A percentile compares a stretch with the other conserved stretches of the same genome.
phyloP scores from a whole-genome alignment of 2,888 invertebrate genomes.

The Malthinus flaveolus region DNA sequence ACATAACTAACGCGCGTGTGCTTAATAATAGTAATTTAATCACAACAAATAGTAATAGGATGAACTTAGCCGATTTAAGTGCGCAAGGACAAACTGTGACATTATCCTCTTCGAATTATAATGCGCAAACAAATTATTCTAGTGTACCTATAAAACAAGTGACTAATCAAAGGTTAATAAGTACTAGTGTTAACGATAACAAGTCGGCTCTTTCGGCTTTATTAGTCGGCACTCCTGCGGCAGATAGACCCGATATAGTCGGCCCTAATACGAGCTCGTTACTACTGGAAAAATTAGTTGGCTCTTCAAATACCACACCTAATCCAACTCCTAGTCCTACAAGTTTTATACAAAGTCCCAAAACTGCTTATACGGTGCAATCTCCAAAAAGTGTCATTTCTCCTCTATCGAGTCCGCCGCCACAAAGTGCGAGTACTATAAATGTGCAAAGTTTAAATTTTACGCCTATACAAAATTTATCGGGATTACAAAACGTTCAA shows the following conservation, averaged over 20 bases:
- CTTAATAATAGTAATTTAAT: constrained; percentile 53
- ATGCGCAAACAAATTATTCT: constrained; percentile 44
- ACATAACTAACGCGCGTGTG: constrained; percentile 54
- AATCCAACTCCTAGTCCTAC: constrained; percentile 39
- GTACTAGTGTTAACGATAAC: constrained; percentile 34
- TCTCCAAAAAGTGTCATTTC: constrained; percentile 53
- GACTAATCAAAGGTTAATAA: constrained; percentile 34
- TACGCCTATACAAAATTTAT: constrained; percentile 67
- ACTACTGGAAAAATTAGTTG: constrained; percentile 58
- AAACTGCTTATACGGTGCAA: constrained; percentile 37
- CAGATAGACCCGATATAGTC: constrained; percentile 61
- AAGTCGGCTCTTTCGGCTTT: constrained; percentile 61
- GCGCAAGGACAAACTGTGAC: constrained; percentile 51
- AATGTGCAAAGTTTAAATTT: constrained; percentile 74
- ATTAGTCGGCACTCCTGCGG: constrained; percentile 62
- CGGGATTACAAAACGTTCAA: constrained; percentile 79
- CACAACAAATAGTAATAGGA: constrained; percentile 50
- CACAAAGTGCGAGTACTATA: constrained; percentile 46
- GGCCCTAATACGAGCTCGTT: constrained; percentile 59
- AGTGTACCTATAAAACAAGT: constrained; percentile 49
- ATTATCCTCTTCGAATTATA: constrained; percentile 49
- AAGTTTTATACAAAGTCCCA: constrained; percentile 47
- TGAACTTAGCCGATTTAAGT: constrained; percentile 42
- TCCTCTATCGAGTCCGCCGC: constrained; percentile 59
- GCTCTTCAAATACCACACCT: constrained; percentile 49